A percentile compares a stretch with the other conserved stretches of the same genome.
Evolutionary conservation across 2,888 invertebrate species (phyloP).

Genomic region (Caradrina clavipalpis): DNA sequence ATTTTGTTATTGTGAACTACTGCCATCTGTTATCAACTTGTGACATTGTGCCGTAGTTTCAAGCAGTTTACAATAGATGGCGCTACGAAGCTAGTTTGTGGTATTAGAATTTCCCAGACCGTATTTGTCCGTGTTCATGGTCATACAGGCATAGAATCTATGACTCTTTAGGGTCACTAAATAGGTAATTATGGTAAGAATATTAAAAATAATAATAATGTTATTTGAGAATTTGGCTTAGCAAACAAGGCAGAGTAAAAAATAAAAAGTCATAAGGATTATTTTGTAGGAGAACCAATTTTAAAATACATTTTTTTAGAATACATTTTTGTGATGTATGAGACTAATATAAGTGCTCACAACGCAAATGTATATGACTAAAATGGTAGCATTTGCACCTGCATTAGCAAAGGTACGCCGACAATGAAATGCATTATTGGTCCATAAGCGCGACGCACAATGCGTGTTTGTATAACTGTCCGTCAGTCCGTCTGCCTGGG

Average conservation of each 20-base stretch:
- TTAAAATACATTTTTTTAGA: too few relatives aligned
- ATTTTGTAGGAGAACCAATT: too few relatives aligned
- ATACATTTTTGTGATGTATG: neutral
- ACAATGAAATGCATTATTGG: conserved; percentile 88
- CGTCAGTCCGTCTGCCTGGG: conserved; percentile 77
- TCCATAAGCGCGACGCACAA: conserved; percentile 81
- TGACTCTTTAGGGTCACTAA: too few relatives aligned
- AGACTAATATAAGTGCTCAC: neutral
- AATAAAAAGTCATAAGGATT: neutral
- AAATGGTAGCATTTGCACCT: conserved; percentile 79
- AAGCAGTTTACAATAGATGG: conserved; percentile 55
- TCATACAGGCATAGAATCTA: too few relatives aligned
- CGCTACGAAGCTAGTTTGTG: conserved; percentile 25
- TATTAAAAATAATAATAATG: too few relatives aligned
- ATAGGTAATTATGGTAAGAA: too few relatives aligned
- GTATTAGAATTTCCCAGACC: neutral
- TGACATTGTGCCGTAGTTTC: conserved; percentile 23
- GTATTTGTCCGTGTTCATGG: neutral
- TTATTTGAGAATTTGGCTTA: too few relatives aligned
- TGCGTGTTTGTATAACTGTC: conserved; percentile 88
- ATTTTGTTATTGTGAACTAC: conserved; percentile 10
- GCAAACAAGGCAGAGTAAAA: too few relatives aligned
- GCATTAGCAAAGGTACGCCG: conserved; percentile 79
- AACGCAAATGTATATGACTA: conserved; percentile 33
- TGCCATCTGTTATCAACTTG: conserved; percentile 59